Percentiles rank a stretch among this genome's conserved stretches.
Evolutionary conservation across 2,113 vertebrate species (phyloP).

Genomic region (Coryphaenoides rupestris): DNA sequence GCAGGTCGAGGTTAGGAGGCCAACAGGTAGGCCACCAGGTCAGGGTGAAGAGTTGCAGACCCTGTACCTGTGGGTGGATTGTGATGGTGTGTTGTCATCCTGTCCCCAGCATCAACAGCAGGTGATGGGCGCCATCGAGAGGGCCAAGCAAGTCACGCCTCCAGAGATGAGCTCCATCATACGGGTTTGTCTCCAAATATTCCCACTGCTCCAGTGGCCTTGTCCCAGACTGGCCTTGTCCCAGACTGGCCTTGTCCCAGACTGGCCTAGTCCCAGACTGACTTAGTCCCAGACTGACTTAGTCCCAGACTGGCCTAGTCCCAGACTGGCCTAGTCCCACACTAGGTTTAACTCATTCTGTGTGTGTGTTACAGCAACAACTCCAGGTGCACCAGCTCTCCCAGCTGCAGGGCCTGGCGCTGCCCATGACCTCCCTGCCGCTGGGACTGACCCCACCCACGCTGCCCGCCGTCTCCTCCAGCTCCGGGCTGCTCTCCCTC

Average conservation of each 20-base stretch:
- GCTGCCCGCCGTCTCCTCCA: constrained; percentile 84
- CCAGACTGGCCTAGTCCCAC: no score
- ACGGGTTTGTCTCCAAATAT: constrained; percentile 71
- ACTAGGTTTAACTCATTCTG: no score
- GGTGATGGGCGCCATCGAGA: constrained; percentile 93
- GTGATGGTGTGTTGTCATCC: constrained; percentile 14
- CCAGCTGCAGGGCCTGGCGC: constrained; percentile 92
- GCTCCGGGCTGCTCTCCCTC: constrained; percentile 89
- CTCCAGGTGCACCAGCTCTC: constrained; percentile 97
- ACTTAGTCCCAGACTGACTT: no score
- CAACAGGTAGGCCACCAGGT: no score
- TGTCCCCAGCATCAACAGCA: constrained; percentile 91
- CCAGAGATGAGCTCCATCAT: constrained; percentile 99
- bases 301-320: no score
- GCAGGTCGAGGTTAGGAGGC: no score
- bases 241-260: no score
- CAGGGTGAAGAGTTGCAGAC: no score
- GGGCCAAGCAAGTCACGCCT: constrained; percentile 95
- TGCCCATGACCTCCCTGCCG: constrained; percentile 89
- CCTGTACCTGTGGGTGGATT: not conserved
- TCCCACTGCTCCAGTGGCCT: no score
- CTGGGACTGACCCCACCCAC: constrained; percentile 88
- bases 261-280: no score
- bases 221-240: no score
- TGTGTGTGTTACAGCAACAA: constrained; percentile 81